Percentiles rank a stretch among this genome's conserved stretches.
phyloP scores from a whole-genome alignment of 2,797 vertebrate species.

The Labroides dimidiatus region DNA sequence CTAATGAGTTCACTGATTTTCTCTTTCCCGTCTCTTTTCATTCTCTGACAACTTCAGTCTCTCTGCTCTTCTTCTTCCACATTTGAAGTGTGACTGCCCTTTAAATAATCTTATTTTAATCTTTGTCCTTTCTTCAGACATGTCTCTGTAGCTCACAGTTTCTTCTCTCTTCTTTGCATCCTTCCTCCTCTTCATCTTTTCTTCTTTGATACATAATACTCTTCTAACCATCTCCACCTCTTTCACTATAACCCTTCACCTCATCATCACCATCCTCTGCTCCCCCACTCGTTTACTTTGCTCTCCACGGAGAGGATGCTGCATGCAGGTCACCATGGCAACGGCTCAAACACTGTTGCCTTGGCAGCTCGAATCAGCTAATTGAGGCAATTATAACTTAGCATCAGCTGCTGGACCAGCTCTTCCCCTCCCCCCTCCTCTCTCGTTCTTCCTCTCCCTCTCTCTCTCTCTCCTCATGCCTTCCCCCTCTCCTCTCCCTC shows the following conservation, averaged over 20 bases:
- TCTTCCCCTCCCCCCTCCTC: constrained; percentile 22
- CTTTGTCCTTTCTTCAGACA: constrained; percentile 42
- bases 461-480: constrained; percentile 27
- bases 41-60: constrained; percentile 12
- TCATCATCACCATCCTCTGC: constrained; percentile 29
- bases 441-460: constrained; percentile 19
- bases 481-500: constrained; percentile 26
- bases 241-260: constrained; percentile 19
- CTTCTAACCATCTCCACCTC: constrained; percentile 4
- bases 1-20: constrained; percentile 14
- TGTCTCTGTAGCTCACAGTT: neutral
- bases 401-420: constrained; percentile 65
- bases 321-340: constrained; percentile 60
- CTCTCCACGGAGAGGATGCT: constrained; percentile 26
- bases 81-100: constrained; percentile 5
- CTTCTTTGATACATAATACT: neutral
- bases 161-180: constrained; percentile 4
- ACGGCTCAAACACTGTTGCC: constrained; percentile 73
- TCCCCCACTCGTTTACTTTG: neutral
- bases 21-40: constrained; percentile 2
- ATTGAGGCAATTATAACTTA: constrained; percentile 81
- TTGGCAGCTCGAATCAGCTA: constrained; percentile 75
- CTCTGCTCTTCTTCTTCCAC: constrained; percentile 14
- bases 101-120: constrained; percentile 27
- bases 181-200: neutral